These are phyloP conservation scores for Spodoptera picta DNA, from an alignment of 2,888 invertebrate genomes.

Conservation along the genomic window DNA sequence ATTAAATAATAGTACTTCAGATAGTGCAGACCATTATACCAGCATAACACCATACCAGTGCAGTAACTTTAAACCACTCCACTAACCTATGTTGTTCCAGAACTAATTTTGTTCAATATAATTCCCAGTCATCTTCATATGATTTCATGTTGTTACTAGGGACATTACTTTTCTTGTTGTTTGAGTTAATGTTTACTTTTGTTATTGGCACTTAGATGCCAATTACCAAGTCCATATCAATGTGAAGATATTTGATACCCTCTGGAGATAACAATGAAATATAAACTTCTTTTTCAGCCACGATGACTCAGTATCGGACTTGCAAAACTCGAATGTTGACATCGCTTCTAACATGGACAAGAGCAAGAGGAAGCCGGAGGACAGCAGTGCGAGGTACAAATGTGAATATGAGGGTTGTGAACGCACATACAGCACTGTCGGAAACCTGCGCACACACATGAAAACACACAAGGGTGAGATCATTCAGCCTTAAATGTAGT, in stretches of 20 bases:
- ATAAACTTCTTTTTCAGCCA: conserved; percentile 63
- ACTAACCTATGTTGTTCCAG: conserved; percentile 45
- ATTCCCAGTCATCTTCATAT: conserved; percentile 1
- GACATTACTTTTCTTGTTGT: neutral
- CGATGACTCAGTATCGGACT: conserved; percentile 73
- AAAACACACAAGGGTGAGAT: conserved; percentile 97
- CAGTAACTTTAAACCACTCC: conserved; percentile 23
- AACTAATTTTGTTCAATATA: conserved; percentile 41
- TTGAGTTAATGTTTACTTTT: conserved; percentile 4
- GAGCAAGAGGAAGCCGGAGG: conserved; percentile 74
- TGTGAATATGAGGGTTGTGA: conserved; percentile 97
- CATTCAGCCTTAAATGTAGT: conserved; percentile 26
- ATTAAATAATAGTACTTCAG: conserved; percentile 21
- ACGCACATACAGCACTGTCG: conserved; percentile 97
- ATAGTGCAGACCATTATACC: neutral
- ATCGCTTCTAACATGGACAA: conserved; percentile 72
- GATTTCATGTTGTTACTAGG: neutral
- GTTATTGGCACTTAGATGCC: neutral
- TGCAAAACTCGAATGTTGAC: conserved; percentile 67
- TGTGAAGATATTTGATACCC: conserved; percentile 29
- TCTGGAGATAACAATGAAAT: conserved; percentile 9
- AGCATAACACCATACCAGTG: neutral
- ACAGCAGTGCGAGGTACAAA: conserved; percentile 89
- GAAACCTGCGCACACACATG: conserved; percentile 97
- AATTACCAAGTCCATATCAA: neutral